phyloP scores from a whole-genome alignment of 2,888 invertebrate species.

The Acrobasis suavella region DNA sequence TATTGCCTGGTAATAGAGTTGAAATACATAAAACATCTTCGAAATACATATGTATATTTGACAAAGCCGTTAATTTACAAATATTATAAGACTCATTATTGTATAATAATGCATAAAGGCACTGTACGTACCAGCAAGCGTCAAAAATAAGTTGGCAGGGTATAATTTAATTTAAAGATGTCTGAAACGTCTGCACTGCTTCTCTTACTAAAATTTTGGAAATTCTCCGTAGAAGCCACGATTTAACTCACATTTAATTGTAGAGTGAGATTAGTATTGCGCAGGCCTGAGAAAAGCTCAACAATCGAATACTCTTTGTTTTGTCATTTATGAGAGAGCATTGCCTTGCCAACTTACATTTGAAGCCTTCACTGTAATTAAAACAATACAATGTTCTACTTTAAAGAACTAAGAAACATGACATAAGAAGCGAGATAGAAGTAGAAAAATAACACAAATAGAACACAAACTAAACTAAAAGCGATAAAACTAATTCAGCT shows the following conservation, averaged over 20 bases:
- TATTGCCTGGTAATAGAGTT: background rate
- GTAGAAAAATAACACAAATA: background rate
- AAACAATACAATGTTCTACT: background rate
- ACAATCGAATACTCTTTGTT: no score
- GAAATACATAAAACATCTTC: background rate
- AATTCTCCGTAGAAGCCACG: no score
- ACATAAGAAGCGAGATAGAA: conserved; percentile 3
- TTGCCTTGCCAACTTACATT: background rate
- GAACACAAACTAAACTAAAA: conserved; percentile 12
- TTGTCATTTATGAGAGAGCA: background rate
- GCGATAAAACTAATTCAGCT: conserved; percentile 5
- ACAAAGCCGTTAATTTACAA: background rate
- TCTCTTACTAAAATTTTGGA: no score
- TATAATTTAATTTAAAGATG: no score
- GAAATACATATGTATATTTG: no score
- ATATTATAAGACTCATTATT: background rate
- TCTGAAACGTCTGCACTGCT: no score
- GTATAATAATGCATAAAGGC: no score
- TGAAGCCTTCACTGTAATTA: background rate
- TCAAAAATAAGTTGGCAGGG: background rate
- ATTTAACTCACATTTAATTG: no score
- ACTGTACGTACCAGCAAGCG: background rate
- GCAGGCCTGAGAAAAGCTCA: no score
- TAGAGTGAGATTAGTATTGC: no score
- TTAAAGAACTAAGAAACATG: background rate